Percentiles rank a stretch among this genome's conserved stretches.
Evolutionary conservation across 2,888 invertebrate genomes (phyloP).

Genomic region (Hydropsyche betteni): DNA sequence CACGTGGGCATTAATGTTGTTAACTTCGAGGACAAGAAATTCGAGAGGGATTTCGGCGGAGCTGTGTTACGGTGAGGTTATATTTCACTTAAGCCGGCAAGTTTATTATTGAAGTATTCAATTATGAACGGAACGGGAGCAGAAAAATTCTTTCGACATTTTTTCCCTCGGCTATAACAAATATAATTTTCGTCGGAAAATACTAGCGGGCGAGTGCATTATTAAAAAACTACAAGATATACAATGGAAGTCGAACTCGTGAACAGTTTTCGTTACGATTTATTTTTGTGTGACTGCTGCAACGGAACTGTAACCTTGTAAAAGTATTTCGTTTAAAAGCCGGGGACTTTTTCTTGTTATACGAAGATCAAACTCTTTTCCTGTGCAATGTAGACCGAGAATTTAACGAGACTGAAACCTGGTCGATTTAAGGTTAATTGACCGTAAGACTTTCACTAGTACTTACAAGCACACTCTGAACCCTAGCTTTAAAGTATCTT

Average conservation of each 20-base stretch:
- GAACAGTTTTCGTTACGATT: neutral
- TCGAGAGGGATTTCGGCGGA: conserved; percentile 22
- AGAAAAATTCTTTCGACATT: conserved; percentile 13
- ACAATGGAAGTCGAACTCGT: neutral
- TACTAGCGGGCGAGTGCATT: neutral
- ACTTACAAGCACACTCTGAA: neutral
- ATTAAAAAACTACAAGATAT: neutral
- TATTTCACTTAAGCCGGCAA: conserved; percentile 38
- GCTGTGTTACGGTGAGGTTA: conserved; percentile 18
- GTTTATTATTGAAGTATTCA: conserved; percentile 35
- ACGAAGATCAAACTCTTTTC: conserved; percentile 20
- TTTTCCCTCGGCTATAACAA: neutral
- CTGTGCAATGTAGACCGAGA: neutral
- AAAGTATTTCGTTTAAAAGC: neutral
- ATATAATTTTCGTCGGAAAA: neutral
- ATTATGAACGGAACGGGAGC: conserved; percentile 20
- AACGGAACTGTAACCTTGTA: neutral
- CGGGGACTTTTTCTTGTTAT: conserved; percentile 18
- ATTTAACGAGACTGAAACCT: neutral
- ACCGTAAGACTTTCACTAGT: conserved; percentile 47
- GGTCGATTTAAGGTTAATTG: conserved; percentile 46
- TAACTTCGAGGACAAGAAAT: conserved; percentile 39
- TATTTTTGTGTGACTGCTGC: neutral
- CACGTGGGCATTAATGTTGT: conserved; percentile 36
- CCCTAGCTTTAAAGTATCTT: too few relatives aligned